Percentiles rank a stretch among this genome's conserved stretches.
These are phyloP conservation scores for Drosophila leontia DNA, from an alignment of 1,140 invertebrate genomes.

Conservation along the genomic window DNA sequence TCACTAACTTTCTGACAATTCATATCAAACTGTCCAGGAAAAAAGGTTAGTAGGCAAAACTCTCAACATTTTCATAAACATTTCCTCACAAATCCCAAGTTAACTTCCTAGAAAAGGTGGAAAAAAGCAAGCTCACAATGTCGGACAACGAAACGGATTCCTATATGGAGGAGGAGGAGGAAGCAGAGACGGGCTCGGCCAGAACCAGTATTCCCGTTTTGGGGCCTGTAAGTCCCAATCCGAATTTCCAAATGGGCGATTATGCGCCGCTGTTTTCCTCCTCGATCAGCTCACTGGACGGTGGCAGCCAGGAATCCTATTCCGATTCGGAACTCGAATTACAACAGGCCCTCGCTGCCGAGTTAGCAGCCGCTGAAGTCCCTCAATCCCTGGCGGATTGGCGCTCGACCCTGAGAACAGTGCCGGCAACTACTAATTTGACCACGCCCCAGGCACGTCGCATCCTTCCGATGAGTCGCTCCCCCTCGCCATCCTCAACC, in stretches of 20 bases:
- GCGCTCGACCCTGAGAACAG: slow-evolving; percentile 19
- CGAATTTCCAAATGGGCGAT: neutral
- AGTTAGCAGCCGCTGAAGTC: neutral
- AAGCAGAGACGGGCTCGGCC: neutral
- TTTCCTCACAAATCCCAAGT: neutral
- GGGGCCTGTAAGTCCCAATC: slow-evolving; percentile 6
- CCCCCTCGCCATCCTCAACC: neutral
- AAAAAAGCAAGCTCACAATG: neutral
- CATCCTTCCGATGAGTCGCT: neutral
- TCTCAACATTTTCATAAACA: neutral
- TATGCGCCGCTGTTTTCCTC: slow-evolving; percentile 2
- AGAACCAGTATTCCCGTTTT: neutral
- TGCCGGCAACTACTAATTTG: slow-evolving; percentile 38
- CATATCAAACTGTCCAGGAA: no score
- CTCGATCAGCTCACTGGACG: slow-evolving; percentile 11
- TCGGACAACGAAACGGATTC: slow-evolving; percentile 6
- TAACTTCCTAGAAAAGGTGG: neutral
- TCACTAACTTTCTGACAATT: slow-evolving; percentile 11
- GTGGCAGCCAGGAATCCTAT: neutral
- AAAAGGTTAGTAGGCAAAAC: neutral
- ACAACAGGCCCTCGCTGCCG: neutral
- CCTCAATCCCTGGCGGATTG: neutral
- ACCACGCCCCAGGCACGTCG: neutral
- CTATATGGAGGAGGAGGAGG: neutral
- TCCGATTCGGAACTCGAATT: neutral